Evolutionary conservation across 2,113 vertebrate species (phyloP), one percentile per base, ranked within the genome.

Genomic region (Chaetorhynchus papuensis): DNA sequence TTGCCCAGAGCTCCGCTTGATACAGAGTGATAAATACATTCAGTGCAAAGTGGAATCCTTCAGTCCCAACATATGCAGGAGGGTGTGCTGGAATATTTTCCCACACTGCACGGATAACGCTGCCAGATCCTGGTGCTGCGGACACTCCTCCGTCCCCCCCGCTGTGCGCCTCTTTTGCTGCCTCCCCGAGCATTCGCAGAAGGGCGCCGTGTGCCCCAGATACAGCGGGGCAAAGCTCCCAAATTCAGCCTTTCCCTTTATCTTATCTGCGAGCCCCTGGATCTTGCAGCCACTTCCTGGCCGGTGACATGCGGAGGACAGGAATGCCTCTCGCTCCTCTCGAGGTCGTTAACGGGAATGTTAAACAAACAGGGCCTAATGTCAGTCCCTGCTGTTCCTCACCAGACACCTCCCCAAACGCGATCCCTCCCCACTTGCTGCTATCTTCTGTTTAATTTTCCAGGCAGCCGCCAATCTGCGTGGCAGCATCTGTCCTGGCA

Each of bases 321-420:
- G 87, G 95, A 96, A 96, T 94, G 91, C 92, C 90, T 95, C 91
- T 68, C 26, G 15, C 95, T 95, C 54, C 82, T 82, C 90, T 94
- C 54, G 81, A 91, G 93, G 87, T 76, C 69, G 35, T 72, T 93
- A 92, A 44, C 6, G 75, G 92, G 96, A 95, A 96, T 93, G 94
- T 96, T 94, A 94, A 97, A 95, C 91, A 96, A 95, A 95, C 90
- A 95, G 88, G 79, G 70, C 90, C 83, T 47, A 71, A 66, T 91
- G 74, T 93, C 87, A 90, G 89, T 92, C 87, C 93, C 95, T 96
- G 96, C 90, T 94, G 94, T 90, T 94, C 95, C 88, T 96, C 95
- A 95, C 75, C 84, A 91, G 91, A 96, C 95, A 87, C 95, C 93
- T 97, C 91, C 94, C 85, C 76, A 49, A 88, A 90, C 71, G 44